Conservation (phyloP, 1,140 invertebrate species). For the Triops longicaudatus region DNA sequence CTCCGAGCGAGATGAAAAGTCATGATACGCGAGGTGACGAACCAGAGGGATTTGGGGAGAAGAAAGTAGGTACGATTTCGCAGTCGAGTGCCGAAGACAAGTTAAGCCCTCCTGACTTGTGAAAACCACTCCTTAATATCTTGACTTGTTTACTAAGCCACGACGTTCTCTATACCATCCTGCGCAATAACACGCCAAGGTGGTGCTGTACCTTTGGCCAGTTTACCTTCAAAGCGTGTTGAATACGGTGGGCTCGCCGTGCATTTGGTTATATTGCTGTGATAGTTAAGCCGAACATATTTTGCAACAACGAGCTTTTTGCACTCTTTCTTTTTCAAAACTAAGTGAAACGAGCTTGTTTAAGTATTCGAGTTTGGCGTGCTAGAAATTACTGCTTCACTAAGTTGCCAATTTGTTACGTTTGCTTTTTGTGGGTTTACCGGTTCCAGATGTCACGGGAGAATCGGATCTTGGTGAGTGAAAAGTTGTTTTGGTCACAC, state of each 20-base stretch:
- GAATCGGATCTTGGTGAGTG: too few relatives aligned
- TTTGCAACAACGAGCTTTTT: neutral
- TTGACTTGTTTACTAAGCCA: neutral
- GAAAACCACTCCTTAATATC: neutral
- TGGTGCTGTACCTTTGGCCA: neutral
- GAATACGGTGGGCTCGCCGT: neutral
- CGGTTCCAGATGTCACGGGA: too few relatives aligned
- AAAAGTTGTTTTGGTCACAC: too few relatives aligned
- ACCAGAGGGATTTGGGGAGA: neutral
- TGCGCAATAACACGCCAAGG: neutral
- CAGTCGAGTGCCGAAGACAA: neutral
- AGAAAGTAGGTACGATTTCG: neutral
- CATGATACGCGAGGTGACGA: neutral
- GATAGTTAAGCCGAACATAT: neutral
- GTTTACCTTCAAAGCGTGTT: conserved; percentile 2
- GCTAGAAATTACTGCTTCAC: too few relatives aligned
- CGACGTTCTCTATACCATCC: neutral
- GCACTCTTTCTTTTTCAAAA: too few relatives aligned
- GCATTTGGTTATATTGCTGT: neutral
- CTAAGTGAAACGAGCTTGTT: too few relatives aligned
- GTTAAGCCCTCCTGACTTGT: neutral
- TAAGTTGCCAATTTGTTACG: too few relatives aligned
- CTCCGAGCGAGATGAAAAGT: neutral
- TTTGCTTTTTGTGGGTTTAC: too few relatives aligned
- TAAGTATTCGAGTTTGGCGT: too few relatives aligned